phyloP scores from a whole-genome alignment of 2,797 vertebrate genomes.

The Rhyacichthys aspro region DNA sequence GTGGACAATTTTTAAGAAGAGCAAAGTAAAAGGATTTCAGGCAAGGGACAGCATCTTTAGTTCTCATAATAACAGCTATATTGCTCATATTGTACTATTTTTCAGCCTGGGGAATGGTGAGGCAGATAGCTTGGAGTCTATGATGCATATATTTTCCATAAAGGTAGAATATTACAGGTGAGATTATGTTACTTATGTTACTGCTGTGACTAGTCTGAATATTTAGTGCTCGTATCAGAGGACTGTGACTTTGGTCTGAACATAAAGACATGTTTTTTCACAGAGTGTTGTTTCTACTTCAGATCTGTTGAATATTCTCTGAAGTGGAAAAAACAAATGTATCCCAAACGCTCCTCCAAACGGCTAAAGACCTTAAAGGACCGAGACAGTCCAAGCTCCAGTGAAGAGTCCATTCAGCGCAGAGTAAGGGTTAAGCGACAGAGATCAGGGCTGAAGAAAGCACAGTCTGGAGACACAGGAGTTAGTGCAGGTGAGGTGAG shows the following conservation, averaged over 20 bases:
- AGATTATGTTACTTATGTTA: not conserved
- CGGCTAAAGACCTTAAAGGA: slow-evolving; percentile 14
- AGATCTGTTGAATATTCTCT: slow-evolving; percentile 54
- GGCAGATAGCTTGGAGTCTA: slow-evolving; percentile 9
- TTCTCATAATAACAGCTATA: too few species aligned
- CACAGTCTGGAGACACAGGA: fast-evolving
- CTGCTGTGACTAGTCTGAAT: not conserved
- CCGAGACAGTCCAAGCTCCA: slow-evolving; percentile 4
- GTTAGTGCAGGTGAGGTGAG: not conserved
- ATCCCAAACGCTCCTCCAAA: slow-evolving; percentile 23
- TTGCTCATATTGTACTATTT: not conserved
- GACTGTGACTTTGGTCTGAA: not conserved
- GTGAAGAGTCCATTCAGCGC: slow-evolving; percentile 9
- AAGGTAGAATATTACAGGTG: slow-evolving; percentile 50
- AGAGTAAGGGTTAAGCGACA: slow-evolving; percentile 2
- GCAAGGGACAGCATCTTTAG: too few species aligned
- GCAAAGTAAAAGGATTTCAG: too few species aligned
- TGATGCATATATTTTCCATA: slow-evolving; percentile 4
- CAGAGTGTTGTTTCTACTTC: slow-evolving; percentile 8
- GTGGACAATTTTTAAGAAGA: too few species aligned
- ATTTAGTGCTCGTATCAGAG: not conserved
- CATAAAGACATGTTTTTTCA: not conserved
- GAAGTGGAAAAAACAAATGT: slow-evolving; percentile 45
- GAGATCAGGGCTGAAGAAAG: not conserved
- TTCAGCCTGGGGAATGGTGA: slow-evolving; percentile 22